phyloP scores from a whole-genome alignment of 2,113 vertebrate genomes.

The Corythoichthys haematopterus region DNA sequence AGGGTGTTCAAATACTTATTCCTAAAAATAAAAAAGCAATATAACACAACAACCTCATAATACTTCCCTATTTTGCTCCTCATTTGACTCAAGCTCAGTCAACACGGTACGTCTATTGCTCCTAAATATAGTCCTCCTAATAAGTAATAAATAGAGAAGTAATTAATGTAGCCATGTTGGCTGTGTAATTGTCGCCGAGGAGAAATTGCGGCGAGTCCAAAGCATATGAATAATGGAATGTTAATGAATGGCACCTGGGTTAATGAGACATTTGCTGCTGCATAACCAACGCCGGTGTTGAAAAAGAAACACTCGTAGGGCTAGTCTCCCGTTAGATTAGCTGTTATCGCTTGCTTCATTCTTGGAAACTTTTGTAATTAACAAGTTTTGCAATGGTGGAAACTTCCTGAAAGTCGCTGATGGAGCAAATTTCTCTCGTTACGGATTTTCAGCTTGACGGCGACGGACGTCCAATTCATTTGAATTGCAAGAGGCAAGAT shows the following conservation, averaged over 20 bases:
- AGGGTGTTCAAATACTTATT: too few relatives aligned
- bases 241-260: slow-evolving; percentile 69
- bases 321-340: slow-evolving; percentile 7
- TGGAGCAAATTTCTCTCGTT: not conserved
- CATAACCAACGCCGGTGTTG: slow-evolving; percentile 23
- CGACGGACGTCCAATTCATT: too few relatives aligned
- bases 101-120: slow-evolving; percentile 38
- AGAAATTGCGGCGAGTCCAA: slow-evolving; percentile 44
- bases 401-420: slow-evolving; percentile 14
- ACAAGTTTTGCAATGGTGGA: slow-evolving; percentile 23
- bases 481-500: too few relatives aligned
- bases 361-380: slow-evolving; percentile 27
- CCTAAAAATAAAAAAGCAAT: not conserved
- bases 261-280: slow-evolving; percentile 54
- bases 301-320: slow-evolving; percentile 15
- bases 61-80: not conserved
- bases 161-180: not conserved
- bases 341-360: slow-evolving; percentile 23
- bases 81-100: slow-evolving; percentile 1
- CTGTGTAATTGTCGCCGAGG: slow-evolving; percentile 50
- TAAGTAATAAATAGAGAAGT: slow-evolving; percentile 1
- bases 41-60: not conserved
- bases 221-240: slow-evolving; percentile 50
- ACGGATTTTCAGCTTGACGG: slow-evolving; percentile 4
- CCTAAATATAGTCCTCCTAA: slow-evolving; percentile 15